Percentiles rank a stretch among this genome's conserved stretches.
Evolutionary conservation across 2,797 vertebrate species (phyloP).

Genomic region (Yasuhikotakia modesta): DNA sequence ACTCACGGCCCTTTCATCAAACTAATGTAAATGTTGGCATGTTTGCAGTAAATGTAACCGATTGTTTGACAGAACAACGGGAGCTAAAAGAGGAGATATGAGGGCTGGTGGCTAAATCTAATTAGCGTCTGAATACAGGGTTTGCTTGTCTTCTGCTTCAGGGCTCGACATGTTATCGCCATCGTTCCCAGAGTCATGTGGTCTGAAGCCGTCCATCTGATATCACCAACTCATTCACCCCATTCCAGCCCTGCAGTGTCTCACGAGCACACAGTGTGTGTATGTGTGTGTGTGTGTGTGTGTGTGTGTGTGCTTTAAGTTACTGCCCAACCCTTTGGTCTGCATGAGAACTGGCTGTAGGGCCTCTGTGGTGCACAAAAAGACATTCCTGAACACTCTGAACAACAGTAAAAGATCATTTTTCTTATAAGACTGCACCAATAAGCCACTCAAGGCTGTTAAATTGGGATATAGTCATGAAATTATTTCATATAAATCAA

Average conservation of each 20-base stretch:
- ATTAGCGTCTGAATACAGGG: conserved; percentile 72
- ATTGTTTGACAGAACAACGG: conserved; percentile 70
- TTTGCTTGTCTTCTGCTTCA: conserved; percentile 67
- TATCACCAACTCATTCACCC: conserved; percentile 49
- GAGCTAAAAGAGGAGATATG: conserved; percentile 64
- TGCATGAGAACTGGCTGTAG: background rate
- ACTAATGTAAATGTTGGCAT: conserved; percentile 70
- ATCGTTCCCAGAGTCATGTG: conserved; percentile 74
- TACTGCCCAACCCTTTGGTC: background rate
- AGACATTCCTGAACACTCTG: background rate
- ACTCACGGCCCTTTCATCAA: conserved; percentile 58
- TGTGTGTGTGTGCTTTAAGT: conserved; percentile 29
- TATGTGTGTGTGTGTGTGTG: background rate
- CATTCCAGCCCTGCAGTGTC: conserved; percentile 63
- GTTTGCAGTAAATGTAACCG: conserved; percentile 69
- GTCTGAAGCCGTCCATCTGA: conserved; percentile 54
- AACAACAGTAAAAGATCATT: background rate
- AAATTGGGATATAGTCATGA: background rate
- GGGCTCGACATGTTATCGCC: conserved; percentile 69
- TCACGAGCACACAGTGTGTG: conserved; percentile 66
- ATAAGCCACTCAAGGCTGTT: background rate
- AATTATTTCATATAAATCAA: too few relatives aligned
- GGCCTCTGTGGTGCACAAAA: background rate
- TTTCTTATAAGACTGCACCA: background rate
- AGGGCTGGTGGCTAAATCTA: conserved; percentile 71